Evolutionary conservation across 2,113 vertebrate genomes (phyloP), one percentile per base, ranked within the genome.

Genomic region (Poeciliopsis occidentalis): DNA sequence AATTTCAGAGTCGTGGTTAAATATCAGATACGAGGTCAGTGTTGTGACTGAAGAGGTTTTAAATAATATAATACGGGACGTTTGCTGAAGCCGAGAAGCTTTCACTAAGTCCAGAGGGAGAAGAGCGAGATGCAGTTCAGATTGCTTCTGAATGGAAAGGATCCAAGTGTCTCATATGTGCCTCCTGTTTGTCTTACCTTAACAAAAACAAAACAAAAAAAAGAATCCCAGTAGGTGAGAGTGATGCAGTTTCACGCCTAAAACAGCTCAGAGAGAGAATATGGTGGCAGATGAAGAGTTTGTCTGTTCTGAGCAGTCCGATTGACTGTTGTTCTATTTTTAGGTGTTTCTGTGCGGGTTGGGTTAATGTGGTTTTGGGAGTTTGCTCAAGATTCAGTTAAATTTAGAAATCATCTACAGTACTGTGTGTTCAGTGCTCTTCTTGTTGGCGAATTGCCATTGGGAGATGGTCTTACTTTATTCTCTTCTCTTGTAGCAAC

Each of bases 401-500:
- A 76, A 62, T 30, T 62, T 39, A 64, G 15, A 64, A 73, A 34
- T n/a, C 74, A 76, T 64, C 57, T 66, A 8, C 17, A 30, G 29
- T 57, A 15, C 41, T 64, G 11, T 32, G 47, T 47, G 29, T 73
- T 57, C 24, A 63, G 30, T 24, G 26, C 54, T 80, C 71, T 61
- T 69, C 71, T 79, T 26, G 31, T 76, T 32, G 37, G 71, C 71
- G 47, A 54, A 15, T 73, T 26, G 63, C 71, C 76, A 74, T 73
- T 65, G 39, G 13, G 39, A 41, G 4, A 19, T 19, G 44, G 17
- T 47, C 15, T 47, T 6, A 47, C 44, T 47, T 47, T 47, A 19
- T 30, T 69, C 34, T 83, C 61, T 76, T 82, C 81, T 90, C 60
- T 76, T 73, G 85, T 89, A 91, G 88, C 84, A 86, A 78, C 68